Evolutionary conservation across 2,888 invertebrate species (phyloP).

Genomic region (Caenorhabditis sp.): DNA sequence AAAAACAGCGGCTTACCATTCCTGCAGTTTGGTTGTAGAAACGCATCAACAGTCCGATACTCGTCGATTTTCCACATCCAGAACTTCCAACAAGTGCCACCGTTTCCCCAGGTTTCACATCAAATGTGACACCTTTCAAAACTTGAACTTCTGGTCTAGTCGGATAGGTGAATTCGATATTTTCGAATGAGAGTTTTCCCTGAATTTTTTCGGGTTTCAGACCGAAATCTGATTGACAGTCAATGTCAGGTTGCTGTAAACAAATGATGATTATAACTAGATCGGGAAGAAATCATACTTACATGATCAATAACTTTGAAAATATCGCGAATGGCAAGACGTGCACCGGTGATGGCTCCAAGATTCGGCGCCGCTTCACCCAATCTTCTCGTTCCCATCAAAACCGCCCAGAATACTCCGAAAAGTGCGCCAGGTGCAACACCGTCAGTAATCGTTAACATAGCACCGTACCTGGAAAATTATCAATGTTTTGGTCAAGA

Average conservation of each 20-base stretch:
- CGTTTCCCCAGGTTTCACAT: slow-evolving; percentile 54
- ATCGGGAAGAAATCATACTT: too few relatives aligned
- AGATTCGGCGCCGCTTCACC: slow-evolving; percentile 84
- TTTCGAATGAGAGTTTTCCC: slow-evolving; percentile 72
- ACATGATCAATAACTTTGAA: slow-evolving; percentile 73
- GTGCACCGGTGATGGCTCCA: slow-evolving; percentile 82
- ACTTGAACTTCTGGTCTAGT: slow-evolving; percentile 70
- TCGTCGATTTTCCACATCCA: slow-evolving; percentile 64
- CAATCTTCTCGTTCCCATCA: slow-evolving; percentile 73
- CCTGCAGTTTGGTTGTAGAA: slow-evolving; percentile 58
- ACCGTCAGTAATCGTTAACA: slow-evolving; percentile 43
- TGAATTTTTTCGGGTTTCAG: slow-evolving; percentile 70
- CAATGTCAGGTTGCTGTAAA: slow-evolving; percentile 72
- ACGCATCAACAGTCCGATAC: slow-evolving; percentile 53
- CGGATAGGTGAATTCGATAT: slow-evolving; percentile 73
- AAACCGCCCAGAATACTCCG: slow-evolving; percentile 62
- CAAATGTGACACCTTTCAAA: slow-evolving; percentile 56
- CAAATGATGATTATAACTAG: too few relatives aligned
- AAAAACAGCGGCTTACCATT: too few relatives aligned
- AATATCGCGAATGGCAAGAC: slow-evolving; percentile 79
- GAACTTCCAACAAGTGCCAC: slow-evolving; percentile 63
- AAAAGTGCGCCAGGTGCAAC: slow-evolving; percentile 59
- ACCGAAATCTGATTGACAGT: slow-evolving; percentile 72
- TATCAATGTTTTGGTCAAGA: slow-evolving; percentile 12
- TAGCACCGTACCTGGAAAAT: slow-evolving; percentile 53